These are phyloP conservation scores for Siphonodentalium dalli DNA, from an alignment of 2,888 invertebrate genomes.

Conservation along the genomic window DNA sequence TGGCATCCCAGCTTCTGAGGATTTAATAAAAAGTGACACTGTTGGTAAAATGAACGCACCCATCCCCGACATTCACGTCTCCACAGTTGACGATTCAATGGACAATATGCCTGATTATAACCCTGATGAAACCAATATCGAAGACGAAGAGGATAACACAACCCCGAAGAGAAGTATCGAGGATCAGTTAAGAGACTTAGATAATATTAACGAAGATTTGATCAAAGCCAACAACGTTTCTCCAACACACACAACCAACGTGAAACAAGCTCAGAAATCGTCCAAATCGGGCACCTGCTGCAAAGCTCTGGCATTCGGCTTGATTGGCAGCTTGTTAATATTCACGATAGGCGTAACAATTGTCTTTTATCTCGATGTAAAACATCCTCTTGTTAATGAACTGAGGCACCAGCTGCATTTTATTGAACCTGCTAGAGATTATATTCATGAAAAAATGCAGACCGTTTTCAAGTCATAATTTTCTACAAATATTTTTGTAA, in stretches of 20 bases:
- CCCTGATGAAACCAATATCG: constrained; percentile 21
- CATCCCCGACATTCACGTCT: too few species aligned
- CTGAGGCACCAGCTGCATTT: constrained; percentile 41
- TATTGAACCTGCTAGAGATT: constrained; percentile 47
- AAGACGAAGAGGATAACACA: constrained; percentile 34
- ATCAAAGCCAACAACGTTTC: not conserved
- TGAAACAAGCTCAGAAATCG: too few species aligned
- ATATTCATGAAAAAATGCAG: constrained; percentile 32
- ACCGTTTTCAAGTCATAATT: constrained; percentile 16
- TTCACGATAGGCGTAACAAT: constrained; percentile 39
- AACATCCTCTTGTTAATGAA: constrained; percentile 44
- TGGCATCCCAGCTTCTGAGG: too few species aligned
- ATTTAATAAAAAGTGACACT: too few species aligned
- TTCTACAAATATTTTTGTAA: too few species aligned
- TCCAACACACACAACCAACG: constrained; percentile 6
- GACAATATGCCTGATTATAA: constrained; percentile 16
- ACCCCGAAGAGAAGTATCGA: constrained; percentile 41
- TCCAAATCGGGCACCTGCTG: constrained; percentile 39
- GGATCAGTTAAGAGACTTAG: constrained; percentile 50
- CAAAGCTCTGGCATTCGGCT: constrained; percentile 35
- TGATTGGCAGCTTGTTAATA: constrained; percentile 41
- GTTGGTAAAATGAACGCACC: too few species aligned
- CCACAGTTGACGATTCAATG: too few species aligned
- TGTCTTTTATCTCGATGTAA: constrained; percentile 44
- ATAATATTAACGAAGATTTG: too few species aligned